These are phyloP conservation scores for Chamaetylas fuelleborni DNA, from an alignment of 2,113 vertebrate species.

Conservation along the genomic window DNA sequence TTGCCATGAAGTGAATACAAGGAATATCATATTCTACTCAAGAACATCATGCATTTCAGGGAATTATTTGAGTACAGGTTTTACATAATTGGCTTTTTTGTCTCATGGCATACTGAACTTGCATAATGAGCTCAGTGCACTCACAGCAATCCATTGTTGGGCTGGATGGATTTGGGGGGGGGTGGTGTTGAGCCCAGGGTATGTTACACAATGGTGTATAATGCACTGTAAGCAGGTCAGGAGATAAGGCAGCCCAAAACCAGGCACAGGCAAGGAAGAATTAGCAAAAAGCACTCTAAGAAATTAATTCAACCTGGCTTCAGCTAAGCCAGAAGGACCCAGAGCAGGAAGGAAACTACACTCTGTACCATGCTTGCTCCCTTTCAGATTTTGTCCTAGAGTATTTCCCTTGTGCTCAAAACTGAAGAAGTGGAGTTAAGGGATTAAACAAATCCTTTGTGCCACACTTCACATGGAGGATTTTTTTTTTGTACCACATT, in stretches of 20 bases:
- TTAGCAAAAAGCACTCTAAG: slow-evolving; percentile 56
- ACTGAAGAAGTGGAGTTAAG: background rate
- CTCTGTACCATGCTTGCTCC: background rate
- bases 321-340: background rate
- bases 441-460: background rate
- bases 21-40: slow-evolving; percentile 9
- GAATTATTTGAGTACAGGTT: slow-evolving; percentile 30
- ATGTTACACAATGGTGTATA: slow-evolving; percentile 10
- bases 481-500: background rate
- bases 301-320: slow-evolving; percentile 37
- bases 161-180: background rate
- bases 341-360: background rate
- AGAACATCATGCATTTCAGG: slow-evolving; percentile 17
- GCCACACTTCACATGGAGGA: background rate
- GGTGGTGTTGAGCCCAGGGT: background rate
- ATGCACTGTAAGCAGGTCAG: slow-evolving; percentile 50
- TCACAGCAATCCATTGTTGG: slow-evolving; percentile 28
- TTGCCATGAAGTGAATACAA: background rate
- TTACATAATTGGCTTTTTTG: slow-evolving; percentile 62
- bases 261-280: slow-evolving; percentile 1
- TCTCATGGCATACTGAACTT: slow-evolving; percentile 46
- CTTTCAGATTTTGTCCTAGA: background rate
- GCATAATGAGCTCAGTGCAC: slow-evolving; percentile 33
- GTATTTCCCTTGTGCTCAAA: background rate
- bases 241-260: slow-evolving; percentile 34